These are phyloP conservation scores for Acronicta psi DNA, from an alignment of 2,888 invertebrate species.

Conservation along the genomic window DNA sequence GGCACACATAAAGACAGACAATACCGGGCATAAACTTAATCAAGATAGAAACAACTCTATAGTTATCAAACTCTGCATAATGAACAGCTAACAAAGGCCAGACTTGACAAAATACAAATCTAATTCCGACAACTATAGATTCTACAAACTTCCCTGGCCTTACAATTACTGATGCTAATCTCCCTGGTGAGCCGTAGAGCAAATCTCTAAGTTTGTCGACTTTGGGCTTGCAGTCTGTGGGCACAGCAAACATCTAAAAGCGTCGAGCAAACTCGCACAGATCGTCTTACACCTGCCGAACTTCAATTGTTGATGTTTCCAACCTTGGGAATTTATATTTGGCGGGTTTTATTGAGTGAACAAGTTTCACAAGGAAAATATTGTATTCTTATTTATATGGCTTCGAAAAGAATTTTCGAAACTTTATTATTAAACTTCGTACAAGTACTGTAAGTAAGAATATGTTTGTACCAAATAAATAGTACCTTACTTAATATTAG, in stretches of 20 bases:
- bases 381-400: neutral
- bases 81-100: conserved; percentile 48
- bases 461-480: too few relatives aligned
- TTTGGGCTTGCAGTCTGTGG: conserved; percentile 69
- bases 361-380: neutral
- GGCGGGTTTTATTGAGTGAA: conserved; percentile 9
- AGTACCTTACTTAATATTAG: too few relatives aligned
- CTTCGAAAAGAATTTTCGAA: neutral
- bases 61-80: conserved; percentile 43
- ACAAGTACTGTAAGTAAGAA: too few relatives aligned
- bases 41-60: conserved; percentile 40
- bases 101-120: conserved; percentile 53
- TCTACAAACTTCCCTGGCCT: conserved; percentile 65
- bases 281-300: conserved; percentile 73
- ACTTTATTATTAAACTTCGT: too few relatives aligned
- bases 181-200: conserved; percentile 65
- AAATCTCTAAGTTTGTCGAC: conserved; percentile 72
- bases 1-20: conserved; percentile 28
- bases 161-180: conserved; percentile 78
- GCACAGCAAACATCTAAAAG: conserved; percentile 75
- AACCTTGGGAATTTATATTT: conserved; percentile 31
- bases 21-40: conserved; percentile 36
- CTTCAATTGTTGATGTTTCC: conserved; percentile 65
- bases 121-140: conserved; percentile 57
- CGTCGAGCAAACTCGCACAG: conserved; percentile 64